Evolutionary conservation across 2,797 vertebrate species (phyloP).

Genomic region (Tenualosa thibaudeaui): DNA sequence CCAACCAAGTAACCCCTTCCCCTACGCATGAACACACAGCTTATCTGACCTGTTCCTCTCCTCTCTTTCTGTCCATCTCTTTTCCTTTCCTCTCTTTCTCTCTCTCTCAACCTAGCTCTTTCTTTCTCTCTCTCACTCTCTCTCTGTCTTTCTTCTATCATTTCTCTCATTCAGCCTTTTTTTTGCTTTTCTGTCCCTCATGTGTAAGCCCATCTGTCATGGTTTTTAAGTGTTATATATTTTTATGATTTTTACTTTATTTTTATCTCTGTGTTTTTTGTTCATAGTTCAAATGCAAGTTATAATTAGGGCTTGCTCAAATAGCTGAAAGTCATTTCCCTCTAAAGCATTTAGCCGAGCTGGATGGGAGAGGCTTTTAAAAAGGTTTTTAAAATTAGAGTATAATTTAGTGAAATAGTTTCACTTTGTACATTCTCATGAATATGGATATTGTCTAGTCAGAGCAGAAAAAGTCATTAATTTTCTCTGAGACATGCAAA

Average conservation of each 20-base stretch:
- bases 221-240: conserved; percentile 19
- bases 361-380: conserved; percentile 11
- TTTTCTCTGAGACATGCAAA: neutral
- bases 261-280: neutral
- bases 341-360: conserved; percentile 2
- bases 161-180: conserved; percentile 56
- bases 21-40: conserved; percentile 68
- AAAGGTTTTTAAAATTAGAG: neutral
- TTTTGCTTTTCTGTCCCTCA: conserved; percentile 40
- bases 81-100: conserved; percentile 58
- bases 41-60: conserved; percentile 81
- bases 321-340: neutral
- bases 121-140: conserved; percentile 66
- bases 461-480: neutral
- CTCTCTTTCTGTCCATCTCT: conserved; percentile 69
- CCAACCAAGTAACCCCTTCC: conserved; percentile 97
- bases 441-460: conserved; percentile 10
- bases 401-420: neutral
- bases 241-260: conserved; percentile 19
- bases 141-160: conserved; percentile 27
- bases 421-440: neutral
- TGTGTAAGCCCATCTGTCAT: conserved; percentile 21
- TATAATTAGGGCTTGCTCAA: neutral
- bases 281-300: neutral
- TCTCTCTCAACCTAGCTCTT: conserved; percentile 44